phyloP scores from a whole-genome alignment of 1,140 invertebrate species.

The Dendroctonus ponderosae region DNA sequence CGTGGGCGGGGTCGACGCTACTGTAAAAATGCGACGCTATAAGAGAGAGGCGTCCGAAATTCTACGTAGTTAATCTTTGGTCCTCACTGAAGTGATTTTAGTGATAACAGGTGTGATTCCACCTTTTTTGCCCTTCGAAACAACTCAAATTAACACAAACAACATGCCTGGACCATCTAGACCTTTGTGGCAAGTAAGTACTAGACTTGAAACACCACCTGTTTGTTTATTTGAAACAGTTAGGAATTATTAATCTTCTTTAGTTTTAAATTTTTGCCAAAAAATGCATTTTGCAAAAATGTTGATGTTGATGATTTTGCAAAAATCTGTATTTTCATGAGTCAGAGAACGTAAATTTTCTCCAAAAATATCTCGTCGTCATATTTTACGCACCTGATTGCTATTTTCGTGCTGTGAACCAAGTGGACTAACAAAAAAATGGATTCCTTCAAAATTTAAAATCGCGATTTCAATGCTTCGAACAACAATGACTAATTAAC shows the following conservation, averaged over 20 bases:
- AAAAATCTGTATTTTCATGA: not conserved
- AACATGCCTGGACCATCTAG: conserved; percentile 50
- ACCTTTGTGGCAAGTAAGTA: conserved; percentile 50
- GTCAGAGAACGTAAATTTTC: not conserved
- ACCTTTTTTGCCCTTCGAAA: conserved; percentile 18
- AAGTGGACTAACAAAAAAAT: not conserved
- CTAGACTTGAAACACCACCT: not conserved
- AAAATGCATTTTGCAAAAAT: not conserved
- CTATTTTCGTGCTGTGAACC: not conserved
- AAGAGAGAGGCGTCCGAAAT: conserved; percentile 40
- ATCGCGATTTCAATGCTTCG: not conserved
- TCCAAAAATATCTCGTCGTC: conserved; percentile 9
- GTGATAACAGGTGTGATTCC: conserved; percentile 33
- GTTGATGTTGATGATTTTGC: too few relatives aligned
- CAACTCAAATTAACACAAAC: conserved; percentile 16
- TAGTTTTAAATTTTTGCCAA: not conserved
- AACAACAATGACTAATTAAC: too few relatives aligned
- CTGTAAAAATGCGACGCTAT: conserved; percentile 45
- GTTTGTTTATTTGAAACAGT: conserved; percentile 4
- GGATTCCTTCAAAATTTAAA: not conserved
- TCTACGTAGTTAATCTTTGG: conserved; percentile 42
- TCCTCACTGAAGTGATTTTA: conserved; percentile 29
- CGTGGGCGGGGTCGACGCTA: conserved; percentile 41
- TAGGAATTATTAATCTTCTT: not conserved
- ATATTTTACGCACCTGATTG: conserved; percentile 9